A percentile compares a stretch with the other conserved stretches of the same genome.
These are phyloP conservation scores for Lycia hirtaria DNA, from an alignment of 2,888 invertebrate genomes.

Conservation along the genomic window DNA sequence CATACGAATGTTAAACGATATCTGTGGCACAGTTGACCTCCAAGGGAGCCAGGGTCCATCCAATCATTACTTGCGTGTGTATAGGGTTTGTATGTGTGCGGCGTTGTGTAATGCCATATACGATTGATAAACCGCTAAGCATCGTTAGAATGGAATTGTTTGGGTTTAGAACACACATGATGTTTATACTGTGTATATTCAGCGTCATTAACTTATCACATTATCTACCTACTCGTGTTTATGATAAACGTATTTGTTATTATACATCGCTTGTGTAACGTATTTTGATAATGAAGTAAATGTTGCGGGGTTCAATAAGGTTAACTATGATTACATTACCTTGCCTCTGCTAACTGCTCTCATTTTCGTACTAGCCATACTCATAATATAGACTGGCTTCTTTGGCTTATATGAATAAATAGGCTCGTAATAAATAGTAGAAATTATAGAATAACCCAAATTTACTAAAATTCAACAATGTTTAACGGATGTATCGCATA, in stretches of 20 bases:
- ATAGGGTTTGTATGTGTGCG: conserved; percentile 25
- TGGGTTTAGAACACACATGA: conserved; percentile 42
- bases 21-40: conserved; percentile 63
- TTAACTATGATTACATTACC: conserved; percentile 10
- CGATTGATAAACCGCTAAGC: conserved; percentile 59
- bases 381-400: too few species aligned
- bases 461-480: too few species aligned
- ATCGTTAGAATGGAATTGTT: conserved; percentile 60
- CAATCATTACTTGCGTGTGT: conserved; percentile 42
- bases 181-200: conserved; percentile 28
- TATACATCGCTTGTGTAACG: conserved; percentile 25
- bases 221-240: conserved; percentile 27
- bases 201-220: conserved; percentile 23
- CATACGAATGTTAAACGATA: conserved; percentile 57
- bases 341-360: conserved; percentile 1
- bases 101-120: conserved; percentile 44
- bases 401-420: too few species aligned
- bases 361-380: background rate
- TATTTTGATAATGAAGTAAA: conserved; percentile 24
- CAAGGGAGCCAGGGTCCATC: conserved; percentile 58
- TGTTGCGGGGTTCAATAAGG: conserved; percentile 19
- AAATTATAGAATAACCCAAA: too few species aligned
- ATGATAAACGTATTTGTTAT: conserved; percentile 27
- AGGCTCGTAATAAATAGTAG: too few species aligned
- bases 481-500: too few species aligned